Evolutionary conservation across 2,888 invertebrate genomes (phyloP), one percentile per base, ranked within the genome.

Genomic region (Drosophila siamana): DNA sequence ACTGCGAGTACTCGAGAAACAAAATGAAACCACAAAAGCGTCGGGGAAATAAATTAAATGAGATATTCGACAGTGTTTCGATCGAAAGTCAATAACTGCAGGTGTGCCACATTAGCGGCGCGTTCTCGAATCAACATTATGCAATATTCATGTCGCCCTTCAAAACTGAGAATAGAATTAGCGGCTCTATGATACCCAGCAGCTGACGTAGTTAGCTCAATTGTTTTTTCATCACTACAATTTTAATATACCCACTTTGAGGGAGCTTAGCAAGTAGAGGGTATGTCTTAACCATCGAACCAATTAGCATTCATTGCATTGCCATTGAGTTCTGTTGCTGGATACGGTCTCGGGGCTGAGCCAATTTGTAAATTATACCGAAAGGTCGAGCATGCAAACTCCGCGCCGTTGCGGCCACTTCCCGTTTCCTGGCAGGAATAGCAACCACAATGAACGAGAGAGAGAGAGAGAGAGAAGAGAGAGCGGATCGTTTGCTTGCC

Each of bases 301-400:
- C 72, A 77, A 74, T 87, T 83, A 83, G 73, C 83, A 82, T 85
- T 73, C 67, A 67, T 69, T 50, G 62, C 54, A 60, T 55, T 62
- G 47, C 57, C 40, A 57, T 51, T 46, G 51, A 46, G 68, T 43
- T 55, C 41, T 43, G 43, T 8, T 13, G 52, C 44, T 65, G 56
- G 69, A 69, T 44, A 47, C 59, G 69, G 44, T 48, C 38, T 43
- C 41, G 50, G 57, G 56, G 54, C 73, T 46, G 59, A 68, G 75
- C 69, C 79, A 87, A 84, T 84, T 84, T 87, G 83, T 87, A 71
- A 87, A 81, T 87, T 76, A 74, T 81, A 68, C 52, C 57, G 54
- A 67, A 86, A 87, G 83, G 87, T 84, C 83, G 87, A 62, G 70
- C 87, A 79, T 82, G 82, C 82, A 86, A 82, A 82, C 57, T 7